Conservation (phyloP, 2,888 invertebrate species). For the Argyresthia goedartella region DNA sequence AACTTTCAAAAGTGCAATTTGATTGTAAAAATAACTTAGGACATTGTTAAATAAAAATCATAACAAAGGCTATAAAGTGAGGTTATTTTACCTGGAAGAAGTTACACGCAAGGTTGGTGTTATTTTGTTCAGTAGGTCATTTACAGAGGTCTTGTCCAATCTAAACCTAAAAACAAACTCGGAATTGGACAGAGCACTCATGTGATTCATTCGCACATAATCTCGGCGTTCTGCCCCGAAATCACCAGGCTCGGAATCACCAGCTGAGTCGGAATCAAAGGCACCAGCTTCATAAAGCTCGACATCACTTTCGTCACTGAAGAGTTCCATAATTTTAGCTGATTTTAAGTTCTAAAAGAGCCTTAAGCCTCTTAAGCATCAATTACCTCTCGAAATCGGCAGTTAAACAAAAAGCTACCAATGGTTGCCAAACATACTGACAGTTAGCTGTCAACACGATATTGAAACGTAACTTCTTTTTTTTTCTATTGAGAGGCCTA, state of each 20-base stretch:
- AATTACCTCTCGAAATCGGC: constrained; percentile 1
- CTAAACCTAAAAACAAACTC: constrained; percentile 1
- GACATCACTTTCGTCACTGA: constrained; percentile 1
- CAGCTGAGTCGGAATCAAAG: not conserved
- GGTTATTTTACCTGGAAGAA: constrained; percentile 1
- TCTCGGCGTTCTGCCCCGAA: not conserved
- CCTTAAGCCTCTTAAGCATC: not conserved
- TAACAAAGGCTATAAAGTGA: not conserved
- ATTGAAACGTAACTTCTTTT: not conserved
- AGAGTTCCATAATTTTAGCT: not conserved
- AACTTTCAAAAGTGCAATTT: not conserved
- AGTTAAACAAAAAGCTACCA: constrained; percentile 1
- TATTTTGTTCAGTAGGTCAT: not conserved
- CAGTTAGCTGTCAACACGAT: constrained; percentile 2
- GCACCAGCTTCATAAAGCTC: constrained; percentile 1
- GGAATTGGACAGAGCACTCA: not conserved
- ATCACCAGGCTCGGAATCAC: not conserved
- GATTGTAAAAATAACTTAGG: too few species aligned
- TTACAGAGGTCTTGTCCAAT: constrained; percentile 1
- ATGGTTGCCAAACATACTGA: constrained; percentile 1
- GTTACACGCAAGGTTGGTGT: not conserved
- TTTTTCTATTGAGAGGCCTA: not conserved
- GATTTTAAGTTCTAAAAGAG: not conserved
- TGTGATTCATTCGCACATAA: not conserved
- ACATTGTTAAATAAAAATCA: not conserved